These are phyloP conservation scores for Rhinolophus ferrumequinum DNA, from an alignment of 2,113 vertebrate species.

Conservation along the genomic window DNA sequence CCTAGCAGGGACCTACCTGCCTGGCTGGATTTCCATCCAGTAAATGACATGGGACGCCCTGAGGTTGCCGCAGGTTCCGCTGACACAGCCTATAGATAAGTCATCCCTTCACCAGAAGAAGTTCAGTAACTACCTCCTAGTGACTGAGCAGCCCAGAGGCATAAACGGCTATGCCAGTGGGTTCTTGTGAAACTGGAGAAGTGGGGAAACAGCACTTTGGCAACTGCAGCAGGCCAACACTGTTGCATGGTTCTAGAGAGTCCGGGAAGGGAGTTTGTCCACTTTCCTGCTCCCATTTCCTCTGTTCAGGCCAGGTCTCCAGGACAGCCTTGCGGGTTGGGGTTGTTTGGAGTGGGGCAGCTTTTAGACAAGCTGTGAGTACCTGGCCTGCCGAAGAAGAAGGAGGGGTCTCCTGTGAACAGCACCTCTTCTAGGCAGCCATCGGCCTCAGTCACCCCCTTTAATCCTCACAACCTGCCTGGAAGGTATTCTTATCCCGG, in stretches of 20 bases:
- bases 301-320: not conserved
- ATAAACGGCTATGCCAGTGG: accelerated
- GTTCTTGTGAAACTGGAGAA: not conserved
- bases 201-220: not conserved
- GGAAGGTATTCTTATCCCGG: not conserved
- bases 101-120: not conserved
- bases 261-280: not conserved
- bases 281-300: not conserved
- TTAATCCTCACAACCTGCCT: not conserved
- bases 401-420: accelerated
- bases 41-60: not conserved
- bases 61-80: not conserved
- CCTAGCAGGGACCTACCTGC: not conserved
- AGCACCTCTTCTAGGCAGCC: not conserved
- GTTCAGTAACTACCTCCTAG: not conserved
- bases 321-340: not conserved
- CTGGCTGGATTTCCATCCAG: not conserved
- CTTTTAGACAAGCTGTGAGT: not conserved
- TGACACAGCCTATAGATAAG: not conserved
- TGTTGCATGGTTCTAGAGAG: not conserved
- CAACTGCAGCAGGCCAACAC: accelerated
- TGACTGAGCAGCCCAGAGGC: not conserved
- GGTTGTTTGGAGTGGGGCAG: not conserved
- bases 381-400: not conserved
- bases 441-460: accelerated